These are phyloP conservation scores for Saccostrea echinata DNA, from an alignment of 1,140 invertebrate species.

Conservation along the genomic window DNA sequence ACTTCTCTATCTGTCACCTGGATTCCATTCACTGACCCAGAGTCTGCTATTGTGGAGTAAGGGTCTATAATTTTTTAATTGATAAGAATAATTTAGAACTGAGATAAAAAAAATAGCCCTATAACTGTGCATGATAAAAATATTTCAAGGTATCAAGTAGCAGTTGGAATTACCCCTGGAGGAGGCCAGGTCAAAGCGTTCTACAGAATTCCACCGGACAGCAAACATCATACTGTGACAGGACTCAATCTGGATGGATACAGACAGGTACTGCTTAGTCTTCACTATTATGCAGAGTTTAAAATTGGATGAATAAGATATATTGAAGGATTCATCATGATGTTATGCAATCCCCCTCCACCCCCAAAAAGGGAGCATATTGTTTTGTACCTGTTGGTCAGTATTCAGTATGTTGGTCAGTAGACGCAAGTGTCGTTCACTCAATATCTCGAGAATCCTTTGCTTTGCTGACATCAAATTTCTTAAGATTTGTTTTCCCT, in stretches of 20 bases:
- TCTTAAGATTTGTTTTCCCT: too few species aligned
- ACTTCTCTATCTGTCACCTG: slow-evolving; percentile 61
- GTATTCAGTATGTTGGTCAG: too few species aligned
- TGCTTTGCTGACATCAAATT: too few species aligned
- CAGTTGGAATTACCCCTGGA: slow-evolving; percentile 63
- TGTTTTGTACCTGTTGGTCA: too few species aligned
- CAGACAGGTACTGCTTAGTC: slow-evolving; percentile 52
- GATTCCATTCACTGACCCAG: slow-evolving; percentile 63
- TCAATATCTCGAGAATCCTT: too few species aligned
- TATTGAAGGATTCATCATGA: too few species aligned
- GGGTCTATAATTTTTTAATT: neutral
- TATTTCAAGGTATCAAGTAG: slow-evolving; percentile 60
- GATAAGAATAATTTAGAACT: neutral
- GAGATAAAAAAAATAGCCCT: too few species aligned
- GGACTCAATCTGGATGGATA: slow-evolving; percentile 59
- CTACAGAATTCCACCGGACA: slow-evolving; percentile 47
- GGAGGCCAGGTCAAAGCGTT: slow-evolving; percentile 64
- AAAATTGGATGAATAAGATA: too few species aligned
- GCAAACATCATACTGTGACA: slow-evolving; percentile 53
- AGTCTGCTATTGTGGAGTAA: slow-evolving; percentile 60
- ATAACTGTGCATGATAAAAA: neutral
- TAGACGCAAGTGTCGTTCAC: too few species aligned
- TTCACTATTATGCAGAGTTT: too few species aligned
- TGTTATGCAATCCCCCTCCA: too few species aligned
- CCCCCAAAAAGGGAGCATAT: too few species aligned